These are phyloP conservation scores for Tetropium fuscum DNA, from an alignment of 2,888 invertebrate genomes.

Conservation along the genomic window DNA sequence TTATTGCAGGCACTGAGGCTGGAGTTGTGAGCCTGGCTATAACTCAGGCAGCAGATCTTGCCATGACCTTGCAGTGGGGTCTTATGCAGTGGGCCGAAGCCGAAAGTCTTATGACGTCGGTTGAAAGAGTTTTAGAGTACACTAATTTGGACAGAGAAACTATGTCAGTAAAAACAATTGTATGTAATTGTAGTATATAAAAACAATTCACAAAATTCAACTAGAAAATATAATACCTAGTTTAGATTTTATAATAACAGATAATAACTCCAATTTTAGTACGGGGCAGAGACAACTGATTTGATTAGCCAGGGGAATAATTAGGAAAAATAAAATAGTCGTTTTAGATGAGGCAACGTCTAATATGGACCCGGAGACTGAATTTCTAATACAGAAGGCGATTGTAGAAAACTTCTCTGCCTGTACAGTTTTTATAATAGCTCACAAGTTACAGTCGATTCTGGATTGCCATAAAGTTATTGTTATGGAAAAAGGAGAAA, in stretches of 20 bases:
- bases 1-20: constrained; percentile 62
- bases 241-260: constrained; percentile 46
- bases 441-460: constrained; percentile 66
- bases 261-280: constrained; percentile 48
- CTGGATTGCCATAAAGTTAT: constrained; percentile 70
- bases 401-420: constrained; percentile 67
- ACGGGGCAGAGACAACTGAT: constrained; percentile 69
- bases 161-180: constrained; percentile 57
- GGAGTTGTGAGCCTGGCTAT: constrained; percentile 67
- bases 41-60: constrained; percentile 69
- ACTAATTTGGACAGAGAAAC: constrained; percentile 65
- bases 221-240: constrained; percentile 58
- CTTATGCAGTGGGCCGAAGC: constrained; percentile 86
- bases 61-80: constrained; percentile 74
- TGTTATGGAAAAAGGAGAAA: constrained; percentile 68
- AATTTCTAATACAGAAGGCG: constrained; percentile 68
- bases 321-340: constrained; percentile 67
- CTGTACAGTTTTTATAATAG: constrained; percentile 70
- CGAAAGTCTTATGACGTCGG: constrained; percentile 86
- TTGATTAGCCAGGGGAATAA: constrained; percentile 70
- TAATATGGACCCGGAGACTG: constrained; percentile 70
- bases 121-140: constrained; percentile 78
- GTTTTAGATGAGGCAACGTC: constrained; percentile 72
- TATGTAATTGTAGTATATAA: too few species aligned
- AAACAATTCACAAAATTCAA: constrained; percentile 60